Conservation (phyloP, 2,113 vertebrate genomes). For the Toxotes jaculatrix region DNA sequence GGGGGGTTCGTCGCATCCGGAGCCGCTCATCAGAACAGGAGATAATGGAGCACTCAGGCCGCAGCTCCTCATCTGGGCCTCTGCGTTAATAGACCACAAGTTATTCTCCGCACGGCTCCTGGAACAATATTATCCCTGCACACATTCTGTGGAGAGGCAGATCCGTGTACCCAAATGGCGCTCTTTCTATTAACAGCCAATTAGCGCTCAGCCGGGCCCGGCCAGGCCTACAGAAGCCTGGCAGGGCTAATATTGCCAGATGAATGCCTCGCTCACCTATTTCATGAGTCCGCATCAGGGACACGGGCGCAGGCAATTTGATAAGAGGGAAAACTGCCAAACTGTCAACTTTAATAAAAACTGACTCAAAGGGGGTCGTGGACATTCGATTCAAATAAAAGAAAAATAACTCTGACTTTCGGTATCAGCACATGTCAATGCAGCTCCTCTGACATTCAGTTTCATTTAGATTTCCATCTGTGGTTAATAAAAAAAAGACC, state of each 20-base stretch:
- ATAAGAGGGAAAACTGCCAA: background rate
- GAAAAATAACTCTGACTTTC: background rate
- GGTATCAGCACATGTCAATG: background rate
- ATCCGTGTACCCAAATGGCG: slow-evolving; percentile 86
- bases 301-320: background rate
- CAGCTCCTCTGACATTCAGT: background rate
- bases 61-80: slow-evolving; percentile 80
- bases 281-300: slow-evolving; percentile 53
- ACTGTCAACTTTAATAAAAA: slow-evolving; percentile 3
- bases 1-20: slow-evolving; percentile 80
- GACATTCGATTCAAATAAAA: background rate
- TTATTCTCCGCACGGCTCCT: slow-evolving; percentile 92
- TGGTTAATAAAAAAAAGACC: background rate
- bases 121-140: slow-evolving; percentile 88
- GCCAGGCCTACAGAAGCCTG: slow-evolving; percentile 74
- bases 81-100: slow-evolving; percentile 86
- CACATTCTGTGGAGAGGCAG: slow-evolving; percentile 75
- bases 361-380: background rate
- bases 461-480: background rate
- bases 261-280: slow-evolving; percentile 74
- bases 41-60: slow-evolving; percentile 94
- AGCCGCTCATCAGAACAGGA: slow-evolving; percentile 88
- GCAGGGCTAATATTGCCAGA: slow-evolving; percentile 75
- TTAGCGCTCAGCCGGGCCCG: slow-evolving; percentile 65
- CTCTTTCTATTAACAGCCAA: slow-evolving; percentile 85